phyloP scores from a whole-genome alignment of 2,113 vertebrate genomes.

The Tiliqua scincoides region DNA sequence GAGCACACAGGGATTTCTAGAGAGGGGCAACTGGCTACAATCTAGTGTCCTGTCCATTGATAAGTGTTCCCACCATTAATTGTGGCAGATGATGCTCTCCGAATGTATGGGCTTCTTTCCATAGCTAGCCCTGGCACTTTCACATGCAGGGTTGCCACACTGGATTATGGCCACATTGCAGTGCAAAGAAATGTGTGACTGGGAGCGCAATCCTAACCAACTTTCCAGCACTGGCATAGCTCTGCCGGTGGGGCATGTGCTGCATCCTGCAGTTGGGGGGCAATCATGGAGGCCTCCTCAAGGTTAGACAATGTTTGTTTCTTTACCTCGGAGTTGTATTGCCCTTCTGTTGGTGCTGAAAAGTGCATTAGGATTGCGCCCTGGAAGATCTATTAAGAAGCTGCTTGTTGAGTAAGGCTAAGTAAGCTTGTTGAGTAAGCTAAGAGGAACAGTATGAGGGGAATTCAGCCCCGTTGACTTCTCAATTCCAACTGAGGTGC shows the following conservation, averaged over 20 bases:
- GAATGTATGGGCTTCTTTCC: neutral
- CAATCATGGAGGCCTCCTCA: too few relatives aligned
- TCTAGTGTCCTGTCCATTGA: neutral
- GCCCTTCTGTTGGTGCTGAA: too few relatives aligned
- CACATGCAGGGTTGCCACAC: neutral
- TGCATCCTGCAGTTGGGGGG: too few relatives aligned
- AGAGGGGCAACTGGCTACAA: neutral
- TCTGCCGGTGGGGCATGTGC: too few relatives aligned
- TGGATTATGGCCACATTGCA: neutral
- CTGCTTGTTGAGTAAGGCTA: neutral
- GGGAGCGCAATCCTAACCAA: too few relatives aligned
- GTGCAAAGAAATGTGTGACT: neutral
- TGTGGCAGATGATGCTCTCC: neutral
- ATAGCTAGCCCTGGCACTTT: neutral
- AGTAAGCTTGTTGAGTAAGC: too few relatives aligned
- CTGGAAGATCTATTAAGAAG: neutral
- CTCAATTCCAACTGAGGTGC: neutral
- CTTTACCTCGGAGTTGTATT: too few relatives aligned
- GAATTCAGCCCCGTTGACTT: neutral
- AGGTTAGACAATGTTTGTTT: too few relatives aligned
- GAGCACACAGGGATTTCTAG: neutral
- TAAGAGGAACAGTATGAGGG: neutral
- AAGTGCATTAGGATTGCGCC: too few relatives aligned
- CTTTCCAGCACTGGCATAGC: too few relatives aligned
- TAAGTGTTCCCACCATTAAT: neutral